phyloP scores from a whole-genome alignment of 1,140 invertebrate species.

The Limonius californicus region DNA sequence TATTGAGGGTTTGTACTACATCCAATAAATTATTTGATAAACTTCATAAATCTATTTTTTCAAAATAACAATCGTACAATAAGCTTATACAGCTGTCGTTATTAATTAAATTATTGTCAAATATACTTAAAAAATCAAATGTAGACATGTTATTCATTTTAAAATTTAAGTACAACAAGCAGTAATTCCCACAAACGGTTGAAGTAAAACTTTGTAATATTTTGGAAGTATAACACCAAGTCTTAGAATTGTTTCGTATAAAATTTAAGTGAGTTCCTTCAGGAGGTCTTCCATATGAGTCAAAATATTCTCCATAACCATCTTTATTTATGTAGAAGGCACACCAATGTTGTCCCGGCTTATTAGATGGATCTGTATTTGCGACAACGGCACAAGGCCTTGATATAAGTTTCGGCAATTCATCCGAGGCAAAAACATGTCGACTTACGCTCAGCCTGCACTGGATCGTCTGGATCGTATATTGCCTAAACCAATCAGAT shows the following conservation, averaged over 20 bases:
- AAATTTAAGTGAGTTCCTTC: neutral
- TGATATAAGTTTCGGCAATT: neutral
- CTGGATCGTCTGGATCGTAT: neutral
- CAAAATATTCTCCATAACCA: conserved; percentile 1
- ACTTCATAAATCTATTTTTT: neutral
- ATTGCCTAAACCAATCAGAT: neutral
- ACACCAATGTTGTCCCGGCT: neutral
- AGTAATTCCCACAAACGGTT: neutral
- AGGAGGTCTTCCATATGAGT: neutral
- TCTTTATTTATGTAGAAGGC: neutral
- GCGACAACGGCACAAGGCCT: neutral
- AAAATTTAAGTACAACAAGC: neutral
- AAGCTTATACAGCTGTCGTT: neutral
- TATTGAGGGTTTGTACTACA: no score
- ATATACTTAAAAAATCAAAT: neutral
- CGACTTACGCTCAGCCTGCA: neutral
- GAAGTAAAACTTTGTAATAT: neutral
- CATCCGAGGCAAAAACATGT: neutral
- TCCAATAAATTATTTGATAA: no score
- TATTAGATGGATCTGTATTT: neutral
- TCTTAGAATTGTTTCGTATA: neutral
- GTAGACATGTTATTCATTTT: neutral
- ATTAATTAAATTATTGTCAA: neutral
- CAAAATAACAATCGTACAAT: neutral
- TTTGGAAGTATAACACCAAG: neutral